phyloP scores from a whole-genome alignment of 2,797 vertebrate genomes.

The Aphelocoma californica region DNA sequence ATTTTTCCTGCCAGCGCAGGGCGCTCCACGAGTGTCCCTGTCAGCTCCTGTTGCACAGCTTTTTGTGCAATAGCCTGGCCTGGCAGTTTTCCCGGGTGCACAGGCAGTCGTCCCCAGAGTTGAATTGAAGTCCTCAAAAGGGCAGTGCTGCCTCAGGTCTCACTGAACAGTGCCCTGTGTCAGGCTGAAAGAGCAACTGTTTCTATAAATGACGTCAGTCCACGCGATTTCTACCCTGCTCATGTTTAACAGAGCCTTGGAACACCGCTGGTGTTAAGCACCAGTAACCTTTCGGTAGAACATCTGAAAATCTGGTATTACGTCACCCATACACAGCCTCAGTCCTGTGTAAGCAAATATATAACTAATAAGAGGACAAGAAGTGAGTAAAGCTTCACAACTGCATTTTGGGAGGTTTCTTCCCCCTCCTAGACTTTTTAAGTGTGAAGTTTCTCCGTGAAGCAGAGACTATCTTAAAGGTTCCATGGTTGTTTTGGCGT shows the following conservation, averaged over 20 bases:
- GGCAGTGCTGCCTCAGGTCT: neutral
- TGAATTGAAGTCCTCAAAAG: neutral
- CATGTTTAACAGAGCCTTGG: neutral
- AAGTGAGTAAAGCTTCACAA: constrained; percentile 17
- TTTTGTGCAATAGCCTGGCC: neutral
- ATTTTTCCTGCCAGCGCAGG: neutral
- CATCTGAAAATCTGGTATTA: constrained; percentile 37
- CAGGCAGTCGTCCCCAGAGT: neutral
- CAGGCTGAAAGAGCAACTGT: constrained; percentile 16
- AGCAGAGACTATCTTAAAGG: neutral
- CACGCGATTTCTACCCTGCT: neutral
- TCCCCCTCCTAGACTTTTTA: neutral
- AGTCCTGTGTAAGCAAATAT: neutral
- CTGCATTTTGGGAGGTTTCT: neutral
- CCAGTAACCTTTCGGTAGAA: constrained; percentile 28
- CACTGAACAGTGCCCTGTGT: neutral
- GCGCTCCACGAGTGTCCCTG: neutral
- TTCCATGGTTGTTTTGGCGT: neutral
- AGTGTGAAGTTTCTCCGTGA: neutral
- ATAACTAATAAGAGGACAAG: neutral
- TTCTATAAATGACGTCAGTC: neutral
- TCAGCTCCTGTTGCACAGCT: neutral
- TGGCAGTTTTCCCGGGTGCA: neutral
- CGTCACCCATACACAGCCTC: constrained; percentile 12
- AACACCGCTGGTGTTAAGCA: neutral